Evolutionary conservation across 2,888 invertebrate genomes (phyloP).

Genomic region (Eudemis profundana): DNA sequence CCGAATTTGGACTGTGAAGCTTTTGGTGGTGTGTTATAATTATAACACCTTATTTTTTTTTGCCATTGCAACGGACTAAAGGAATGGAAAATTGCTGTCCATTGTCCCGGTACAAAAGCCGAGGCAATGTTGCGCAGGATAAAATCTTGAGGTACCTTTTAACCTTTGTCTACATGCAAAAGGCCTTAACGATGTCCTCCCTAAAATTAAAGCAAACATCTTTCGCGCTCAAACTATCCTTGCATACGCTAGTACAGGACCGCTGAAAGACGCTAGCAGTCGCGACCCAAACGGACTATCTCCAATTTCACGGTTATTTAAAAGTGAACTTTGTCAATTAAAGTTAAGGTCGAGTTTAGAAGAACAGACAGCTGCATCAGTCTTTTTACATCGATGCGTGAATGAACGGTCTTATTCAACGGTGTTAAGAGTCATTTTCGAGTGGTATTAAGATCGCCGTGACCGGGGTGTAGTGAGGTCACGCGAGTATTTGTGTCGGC

Average conservation of each 20-base stretch:
- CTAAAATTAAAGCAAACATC: constrained; percentile 1
- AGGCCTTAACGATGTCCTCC: background rate
- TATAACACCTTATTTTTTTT: too few relatives aligned
- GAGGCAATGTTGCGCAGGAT: too few relatives aligned
- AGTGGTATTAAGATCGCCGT: background rate
- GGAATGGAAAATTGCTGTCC: too few relatives aligned
- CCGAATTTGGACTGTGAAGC: too few relatives aligned
- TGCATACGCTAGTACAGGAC: constrained; percentile 16
- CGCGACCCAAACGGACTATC: background rate
- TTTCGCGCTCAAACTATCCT: constrained; percentile 21
- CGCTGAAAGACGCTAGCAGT: background rate
- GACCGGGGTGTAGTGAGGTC: constrained; percentile 31
- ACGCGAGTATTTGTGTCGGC: constrained; percentile 36
- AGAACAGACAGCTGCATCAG: too few relatives aligned
- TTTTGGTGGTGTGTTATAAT: too few relatives aligned
- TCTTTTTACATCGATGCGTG: too few relatives aligned
- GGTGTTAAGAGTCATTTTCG: constrained; percentile 1
- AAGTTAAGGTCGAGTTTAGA: background rate
- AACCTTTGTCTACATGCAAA: background rate
- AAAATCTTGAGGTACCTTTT: background rate
- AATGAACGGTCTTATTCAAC: background rate
- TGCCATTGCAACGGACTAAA: too few relatives aligned
- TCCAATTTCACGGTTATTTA: background rate
- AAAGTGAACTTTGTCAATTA: background rate
- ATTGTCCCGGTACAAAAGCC: too few relatives aligned